These are phyloP conservation scores for Elymnias hypermnestra DNA, from an alignment of 1,140 invertebrate species.

Conservation along the genomic window DNA sequence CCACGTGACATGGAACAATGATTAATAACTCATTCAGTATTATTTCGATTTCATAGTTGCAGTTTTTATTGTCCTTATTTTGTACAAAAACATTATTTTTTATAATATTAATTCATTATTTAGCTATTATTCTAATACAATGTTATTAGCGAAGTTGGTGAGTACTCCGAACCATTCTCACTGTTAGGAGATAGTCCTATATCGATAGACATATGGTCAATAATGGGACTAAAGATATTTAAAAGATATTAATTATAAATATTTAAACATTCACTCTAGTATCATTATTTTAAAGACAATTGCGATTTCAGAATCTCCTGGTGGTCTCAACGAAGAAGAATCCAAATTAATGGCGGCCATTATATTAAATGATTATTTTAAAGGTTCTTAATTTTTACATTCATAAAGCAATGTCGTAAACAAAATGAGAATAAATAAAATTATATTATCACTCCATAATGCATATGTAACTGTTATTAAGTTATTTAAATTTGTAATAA, in stretches of 20 bases:
- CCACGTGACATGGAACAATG: too few relatives aligned
- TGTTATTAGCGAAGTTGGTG: too few relatives aligned
- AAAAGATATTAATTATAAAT: background rate
- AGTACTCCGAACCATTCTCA: too few relatives aligned
- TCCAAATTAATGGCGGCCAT: constrained; percentile 17
- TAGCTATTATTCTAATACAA: too few relatives aligned
- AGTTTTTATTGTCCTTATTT: too few relatives aligned
- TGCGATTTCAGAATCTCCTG: constrained; percentile 5
- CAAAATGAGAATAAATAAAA: constrained; percentile 11
- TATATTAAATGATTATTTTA: constrained; percentile 25
- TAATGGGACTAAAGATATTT: too few relatives aligned
- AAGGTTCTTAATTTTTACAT: constrained; percentile 13
- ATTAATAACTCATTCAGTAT: too few relatives aligned
- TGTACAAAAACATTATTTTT: too few relatives aligned
- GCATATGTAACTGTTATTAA: constrained; percentile 10
- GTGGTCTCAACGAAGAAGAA: constrained; percentile 11
- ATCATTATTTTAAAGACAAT: background rate
- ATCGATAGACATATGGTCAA: too few relatives aligned
- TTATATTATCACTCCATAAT: constrained; percentile 12
- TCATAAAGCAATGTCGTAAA: constrained; percentile 4
- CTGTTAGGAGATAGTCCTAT: too few relatives aligned
- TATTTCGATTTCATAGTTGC: too few relatives aligned
- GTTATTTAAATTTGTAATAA: constrained; percentile 13
- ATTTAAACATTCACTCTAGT: constrained; percentile 17
- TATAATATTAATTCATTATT: too few relatives aligned